Evolutionary conservation across 2,797 vertebrate genomes (phyloP).

Genomic region (Remorina albescens): DNA sequence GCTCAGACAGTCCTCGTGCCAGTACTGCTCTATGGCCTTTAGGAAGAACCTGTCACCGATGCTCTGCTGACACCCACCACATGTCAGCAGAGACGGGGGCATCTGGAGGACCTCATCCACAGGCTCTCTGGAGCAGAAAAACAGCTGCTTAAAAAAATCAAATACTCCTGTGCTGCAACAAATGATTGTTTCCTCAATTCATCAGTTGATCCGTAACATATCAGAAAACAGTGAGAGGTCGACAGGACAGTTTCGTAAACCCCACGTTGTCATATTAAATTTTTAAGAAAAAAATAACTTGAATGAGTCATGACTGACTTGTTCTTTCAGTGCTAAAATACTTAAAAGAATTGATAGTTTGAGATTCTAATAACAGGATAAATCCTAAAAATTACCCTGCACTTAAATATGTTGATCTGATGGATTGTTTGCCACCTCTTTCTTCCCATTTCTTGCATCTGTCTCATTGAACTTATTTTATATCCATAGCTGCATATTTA

Average conservation of each 20-base stretch:
- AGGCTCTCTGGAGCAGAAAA: constrained; percentile 85
- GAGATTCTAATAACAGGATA: not conserved
- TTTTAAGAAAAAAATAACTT: not conserved
- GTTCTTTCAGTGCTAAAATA: not conserved
- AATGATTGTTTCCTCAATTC: not conserved
- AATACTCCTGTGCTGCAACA: not conserved
- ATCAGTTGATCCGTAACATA: not conserved
- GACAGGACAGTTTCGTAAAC: not conserved
- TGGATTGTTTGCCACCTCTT: too few relatives aligned
- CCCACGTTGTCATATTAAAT: not conserved
- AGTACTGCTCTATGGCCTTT: constrained; percentile 99
- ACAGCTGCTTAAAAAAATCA: not conserved
- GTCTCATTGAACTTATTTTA: not conserved
- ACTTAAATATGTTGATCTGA: not conserved
- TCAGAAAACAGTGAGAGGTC: not conserved
- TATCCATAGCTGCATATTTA: not conserved
- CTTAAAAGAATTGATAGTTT: constrained; percentile 12
- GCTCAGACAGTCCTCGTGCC: constrained; percentile 99
- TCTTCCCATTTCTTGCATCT: not conserved
- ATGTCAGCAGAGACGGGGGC: constrained; percentile 94
- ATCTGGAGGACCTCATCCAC: constrained; percentile 99
- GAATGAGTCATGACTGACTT: not conserved
- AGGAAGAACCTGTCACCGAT: constrained; percentile 99
- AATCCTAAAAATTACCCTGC: not conserved
- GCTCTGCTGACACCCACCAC: constrained; percentile 98